Evolutionary conservation across 2,113 vertebrate genomes (phyloP), one percentile per base, ranked within the genome.

Genomic region (Cottus gobio): DNA sequence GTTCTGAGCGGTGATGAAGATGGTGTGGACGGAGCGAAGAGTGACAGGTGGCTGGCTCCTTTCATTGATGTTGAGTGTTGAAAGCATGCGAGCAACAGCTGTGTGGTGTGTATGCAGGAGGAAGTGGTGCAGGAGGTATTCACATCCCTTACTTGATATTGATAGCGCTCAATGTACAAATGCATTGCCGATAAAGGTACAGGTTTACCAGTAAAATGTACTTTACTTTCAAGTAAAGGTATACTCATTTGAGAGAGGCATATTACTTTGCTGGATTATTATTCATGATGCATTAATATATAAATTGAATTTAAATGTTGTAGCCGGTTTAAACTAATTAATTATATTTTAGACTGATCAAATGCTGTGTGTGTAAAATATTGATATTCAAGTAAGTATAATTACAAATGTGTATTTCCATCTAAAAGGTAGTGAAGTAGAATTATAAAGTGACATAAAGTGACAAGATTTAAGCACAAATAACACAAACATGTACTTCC

Each of bases 71-170:
- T 5, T 11, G 34, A 70, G 56, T 34, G 84, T 31, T 89, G 79
- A 88, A 83, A 86, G 77, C 66, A 54, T 30, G 46, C 75, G 67
- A 42, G 52, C 12, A 72, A 79, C 91, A 88, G 80, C 85, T 90
- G 88, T 87, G 79, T 80, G 42, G 46, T 85, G 77, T 18, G 30
- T 39, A 20, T 26, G 20, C 48, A 65, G 39, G 30, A 77, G 30
- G 54, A 81, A 58, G 54, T 22, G 62, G 1, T 44, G 61, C 24
- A 22, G n/a, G 15, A 66, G 2, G n/a, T 2, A 24, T 65, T 78
- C 72, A 71, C 22, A 30, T 72, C 9, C 24, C 22, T 31, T 31
- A 46, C 54, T 60, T 34, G 37, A 44, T 74, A 50, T 22, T 54
- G 34, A 48, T 16, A 2, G 13, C 15, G 24, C 39, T 11, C 12